Evolutionary conservation across 2,113 vertebrate species (phyloP), one percentile per base, ranked within the genome.

Genomic region (Rhinogobius similis): DNA sequence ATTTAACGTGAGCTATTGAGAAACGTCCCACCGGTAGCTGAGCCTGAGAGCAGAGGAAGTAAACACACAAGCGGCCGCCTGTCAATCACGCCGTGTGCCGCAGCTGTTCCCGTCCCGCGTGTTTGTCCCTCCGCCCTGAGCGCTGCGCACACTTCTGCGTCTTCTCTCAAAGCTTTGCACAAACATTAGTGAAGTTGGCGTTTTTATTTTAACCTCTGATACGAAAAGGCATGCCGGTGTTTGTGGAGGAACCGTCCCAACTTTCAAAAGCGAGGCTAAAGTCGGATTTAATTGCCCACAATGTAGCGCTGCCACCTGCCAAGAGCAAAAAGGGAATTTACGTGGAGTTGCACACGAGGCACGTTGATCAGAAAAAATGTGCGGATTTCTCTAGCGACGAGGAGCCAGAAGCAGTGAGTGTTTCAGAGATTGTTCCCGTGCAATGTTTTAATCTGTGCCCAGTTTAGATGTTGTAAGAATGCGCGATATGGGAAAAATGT

Each of bases 381-480:
- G 78, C 77, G 20, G 90, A 90, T 61, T 94, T 94, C 58, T 94
- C 93, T 7, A 94, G 93, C 69, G 94, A 94, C 43, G 93, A 94
- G 38, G 93, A 94, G 64, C 66, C 56, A 14, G 65, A 16, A 2
- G 88, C 20, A 70, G 93, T 92, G 84, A 94, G 93, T 93, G 32
- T 3, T 13, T 20, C 12, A 23, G 21, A 11, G n/a, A 10, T 21
- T n/a, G 41, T 14, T n/a, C n/a, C n/a, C n/a, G 41, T 43, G 12
- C 2, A 13, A 14, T 12, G 32, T 43, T 20, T 46, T 7, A 46
- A 20, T 18, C 14, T 5, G 8, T 18, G 18, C 43, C 9, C 18
- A 3, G 9, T 50, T 50, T 50, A 21, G 7, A 50, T 36, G n/a
- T n/a, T n/a, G n/a, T n/a, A n/a, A n/a, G n/a, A n/a, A n/a, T n/a